These are phyloP conservation scores for Agriopis marginaria DNA, from an alignment of 2,888 invertebrate species.

Conservation along the genomic window DNA sequence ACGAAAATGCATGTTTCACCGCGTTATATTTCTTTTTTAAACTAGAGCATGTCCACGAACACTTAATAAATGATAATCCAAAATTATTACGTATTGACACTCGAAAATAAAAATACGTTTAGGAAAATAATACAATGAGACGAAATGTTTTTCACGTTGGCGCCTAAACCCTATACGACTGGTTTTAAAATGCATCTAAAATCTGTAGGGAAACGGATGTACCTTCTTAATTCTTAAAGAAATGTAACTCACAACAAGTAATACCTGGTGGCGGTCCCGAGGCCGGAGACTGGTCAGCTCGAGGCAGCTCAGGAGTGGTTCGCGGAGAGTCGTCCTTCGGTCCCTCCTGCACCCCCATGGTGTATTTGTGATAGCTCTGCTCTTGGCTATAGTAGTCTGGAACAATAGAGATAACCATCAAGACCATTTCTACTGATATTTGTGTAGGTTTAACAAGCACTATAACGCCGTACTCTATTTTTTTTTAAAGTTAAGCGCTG, in stretches of 20 bases:
- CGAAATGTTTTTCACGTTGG: too few species aligned
- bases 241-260: conserved; percentile 3
- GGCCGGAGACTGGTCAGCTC: conserved; percentile 76
- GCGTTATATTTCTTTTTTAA: too few species aligned
- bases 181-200: neutral
- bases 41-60: too few species aligned
- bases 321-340: conserved; percentile 77
- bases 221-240: neutral
- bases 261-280: conserved; percentile 77
- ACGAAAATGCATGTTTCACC: too few species aligned
- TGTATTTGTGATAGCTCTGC: conserved; percentile 71
- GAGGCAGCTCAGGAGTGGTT: conserved; percentile 76
- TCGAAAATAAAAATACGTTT: too few species aligned
- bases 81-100: too few species aligned
- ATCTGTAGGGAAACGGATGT: too few species aligned
- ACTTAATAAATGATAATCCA: too few species aligned
- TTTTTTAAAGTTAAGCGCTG: too few species aligned
- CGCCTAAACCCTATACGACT: neutral
- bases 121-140: too few species aligned
- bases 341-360: conserved; percentile 75
- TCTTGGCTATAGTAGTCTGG: conserved; percentile 78
- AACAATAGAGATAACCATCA: conserved; percentile 47
- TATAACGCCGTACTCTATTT: too few species aligned
- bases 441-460: too few species aligned
- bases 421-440: neutral